Percentiles rank a stretch among this genome's conserved stretches.
phyloP scores from a whole-genome alignment of 2,888 invertebrate genomes.

The Dolichomitus sp. region DNA sequence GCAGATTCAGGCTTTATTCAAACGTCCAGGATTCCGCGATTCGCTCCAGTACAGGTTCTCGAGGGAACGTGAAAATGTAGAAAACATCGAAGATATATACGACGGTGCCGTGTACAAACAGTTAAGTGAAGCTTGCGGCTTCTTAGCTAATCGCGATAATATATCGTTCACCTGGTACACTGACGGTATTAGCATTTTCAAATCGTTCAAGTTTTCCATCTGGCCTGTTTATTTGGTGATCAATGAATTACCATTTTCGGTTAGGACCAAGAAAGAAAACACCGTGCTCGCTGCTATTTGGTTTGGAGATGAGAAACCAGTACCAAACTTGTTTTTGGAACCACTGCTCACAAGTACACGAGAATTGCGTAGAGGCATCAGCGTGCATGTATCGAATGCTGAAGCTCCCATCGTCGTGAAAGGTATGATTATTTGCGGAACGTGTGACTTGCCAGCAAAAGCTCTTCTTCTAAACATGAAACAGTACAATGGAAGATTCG shows the following conservation, averaged over 20 bases:
- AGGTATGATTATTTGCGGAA: constrained; percentile 9
- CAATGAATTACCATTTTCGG: background rate
- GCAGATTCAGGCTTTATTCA: constrained; percentile 56
- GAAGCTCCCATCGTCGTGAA: constrained; percentile 27
- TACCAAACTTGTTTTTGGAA: background rate
- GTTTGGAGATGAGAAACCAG: background rate
- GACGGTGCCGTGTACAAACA: constrained; percentile 46
- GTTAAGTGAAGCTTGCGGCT: background rate
- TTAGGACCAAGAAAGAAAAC: constrained; percentile 13
- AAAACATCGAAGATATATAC: constrained; percentile 42
- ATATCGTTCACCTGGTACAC: constrained; percentile 13
- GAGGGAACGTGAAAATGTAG: constrained; percentile 3
- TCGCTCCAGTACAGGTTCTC: constrained; percentile 24
- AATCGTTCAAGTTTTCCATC: constrained; percentile 2
- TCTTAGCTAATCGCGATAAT: constrained; percentile 1
- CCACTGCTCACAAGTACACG: background rate
- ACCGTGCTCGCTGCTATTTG: background rate
- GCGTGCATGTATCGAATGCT: constrained; percentile 1
- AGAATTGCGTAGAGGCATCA: background rate
- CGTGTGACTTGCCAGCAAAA: constrained; percentile 13
- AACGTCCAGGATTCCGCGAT: constrained; percentile 52
- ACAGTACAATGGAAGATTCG: constrained; percentile 20
- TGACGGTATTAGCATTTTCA: constrained; percentile 8
- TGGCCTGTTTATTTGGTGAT: too few species aligned
- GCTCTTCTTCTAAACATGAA: constrained; percentile 5